These are phyloP conservation scores for Papilio glaucus DNA, from an alignment of 1,140 invertebrate genomes.

Conservation along the genomic window DNA sequence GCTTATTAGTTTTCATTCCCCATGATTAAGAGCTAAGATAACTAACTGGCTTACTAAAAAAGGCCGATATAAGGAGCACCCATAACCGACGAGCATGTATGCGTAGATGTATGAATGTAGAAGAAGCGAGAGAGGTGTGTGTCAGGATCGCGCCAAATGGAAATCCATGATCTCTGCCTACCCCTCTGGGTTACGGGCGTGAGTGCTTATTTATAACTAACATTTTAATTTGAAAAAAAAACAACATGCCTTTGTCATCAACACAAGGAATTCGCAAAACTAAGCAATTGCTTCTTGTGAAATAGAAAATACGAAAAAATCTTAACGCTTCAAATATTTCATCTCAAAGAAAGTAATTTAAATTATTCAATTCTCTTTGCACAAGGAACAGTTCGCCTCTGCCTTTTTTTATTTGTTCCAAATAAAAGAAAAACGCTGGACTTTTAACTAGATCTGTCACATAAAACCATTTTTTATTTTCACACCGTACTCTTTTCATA, in stretches of 20 bases:
- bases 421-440: not conserved
- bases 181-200: too few relatives aligned
- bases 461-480: not conserved
- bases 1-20: too few relatives aligned
- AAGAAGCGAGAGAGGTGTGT: too few relatives aligned
- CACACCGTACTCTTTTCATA: not conserved
- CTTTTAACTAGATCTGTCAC: not conserved
- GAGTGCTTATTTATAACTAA: not conserved
- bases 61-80: too few relatives aligned
- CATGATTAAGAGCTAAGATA: too few relatives aligned
- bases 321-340: not conserved
- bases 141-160: too few relatives aligned
- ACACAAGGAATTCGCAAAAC: not conserved
- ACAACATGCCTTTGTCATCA: not conserved
- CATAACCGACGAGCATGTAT: too few relatives aligned
- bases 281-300: not conserved
- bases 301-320: not conserved
- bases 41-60: too few relatives aligned
- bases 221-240: not conserved
- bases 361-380: slow-evolving; percentile 15
- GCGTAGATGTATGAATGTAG: too few relatives aligned
- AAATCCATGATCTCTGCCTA: too few relatives aligned
- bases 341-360: not conserved
- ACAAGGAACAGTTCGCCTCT: not conserved
- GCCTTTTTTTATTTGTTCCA: not conserved